phyloP scores from a whole-genome alignment of 1,140 invertebrate species.

The Rhizoglyphus robini region DNA sequence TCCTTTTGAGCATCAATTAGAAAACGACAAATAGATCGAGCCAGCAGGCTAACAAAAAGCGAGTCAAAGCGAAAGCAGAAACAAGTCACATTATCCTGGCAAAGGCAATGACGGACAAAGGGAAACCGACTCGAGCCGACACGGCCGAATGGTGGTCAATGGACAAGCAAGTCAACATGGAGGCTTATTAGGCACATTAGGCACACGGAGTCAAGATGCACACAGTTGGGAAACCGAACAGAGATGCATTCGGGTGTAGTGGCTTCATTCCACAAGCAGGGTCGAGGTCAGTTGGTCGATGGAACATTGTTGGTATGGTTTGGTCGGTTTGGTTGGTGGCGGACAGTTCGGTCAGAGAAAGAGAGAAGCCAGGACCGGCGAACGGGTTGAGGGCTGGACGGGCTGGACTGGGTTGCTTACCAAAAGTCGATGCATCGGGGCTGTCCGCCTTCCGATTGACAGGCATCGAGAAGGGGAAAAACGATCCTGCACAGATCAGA shows the following conservation, averaged over 20 bases:
- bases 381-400: too few species aligned
- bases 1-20: too few species aligned
- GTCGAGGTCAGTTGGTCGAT: background rate
- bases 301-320: background rate
- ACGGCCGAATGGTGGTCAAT: too few species aligned
- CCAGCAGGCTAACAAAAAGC: background rate
- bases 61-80: background rate
- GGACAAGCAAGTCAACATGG: too few species aligned
- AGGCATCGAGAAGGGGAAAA: slow-evolving; percentile 9
- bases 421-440: slow-evolving; percentile 4
- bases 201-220: background rate
- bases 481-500: slow-evolving; percentile 15
- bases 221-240: background rate
- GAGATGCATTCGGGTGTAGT: too few species aligned
- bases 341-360: background rate
- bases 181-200: too few species aligned
- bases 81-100: background rate
- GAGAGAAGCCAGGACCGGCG: too few species aligned
- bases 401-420: too few species aligned
- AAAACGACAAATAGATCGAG: too few species aligned
- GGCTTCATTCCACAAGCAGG: too few species aligned
- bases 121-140: background rate
- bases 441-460: background rate
- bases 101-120: background rate
- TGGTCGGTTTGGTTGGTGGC: background rate